A percentile compares a stretch with the other conserved stretches of the same genome.
Evolutionary conservation across 2,888 invertebrate species (phyloP).

Genomic region (Harpagoxenus sublaevis): DNA sequence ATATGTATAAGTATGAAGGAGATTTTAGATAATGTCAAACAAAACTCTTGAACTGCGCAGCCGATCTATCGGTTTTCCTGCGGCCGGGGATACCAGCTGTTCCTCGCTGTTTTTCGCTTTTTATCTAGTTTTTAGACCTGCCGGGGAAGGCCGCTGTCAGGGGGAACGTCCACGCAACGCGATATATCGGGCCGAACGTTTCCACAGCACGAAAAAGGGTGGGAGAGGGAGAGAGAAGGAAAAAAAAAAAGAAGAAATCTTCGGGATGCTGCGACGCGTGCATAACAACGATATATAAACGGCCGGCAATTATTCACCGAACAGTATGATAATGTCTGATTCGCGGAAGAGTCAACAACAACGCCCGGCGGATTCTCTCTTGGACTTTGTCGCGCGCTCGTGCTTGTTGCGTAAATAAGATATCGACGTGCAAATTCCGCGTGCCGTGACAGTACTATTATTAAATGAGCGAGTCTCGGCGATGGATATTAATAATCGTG

Average conservation of each 20-base stretch:
- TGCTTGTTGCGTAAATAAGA: conserved; percentile 73
- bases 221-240: not conserved
- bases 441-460: conserved; percentile 57
- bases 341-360: conserved; percentile 75
- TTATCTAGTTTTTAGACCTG: conserved; percentile 42
- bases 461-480: conserved; percentile 53
- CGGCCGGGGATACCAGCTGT: conserved; percentile 5
- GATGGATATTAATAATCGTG: conserved; percentile 62
- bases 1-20: not conserved
- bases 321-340: conserved; percentile 73
- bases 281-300: conserved; percentile 52
- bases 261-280: conserved; percentile 27
- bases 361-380: conserved; percentile 60
- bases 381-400: conserved; percentile 75
- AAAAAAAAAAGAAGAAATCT: not conserved
- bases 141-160: not conserved
- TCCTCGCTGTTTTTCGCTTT: conserved; percentile 21
- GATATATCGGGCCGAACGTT: conserved; percentile 30
- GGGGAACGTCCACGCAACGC: conserved; percentile 4
- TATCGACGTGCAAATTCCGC: conserved; percentile 62
- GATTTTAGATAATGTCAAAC: conserved; percentile 27
- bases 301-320: conserved; percentile 69
- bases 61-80: conserved; percentile 29
- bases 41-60: conserved; percentile 9
- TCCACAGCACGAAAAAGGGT: conserved; percentile 8